phyloP scores from a whole-genome alignment of 1,140 invertebrate genomes.

The Camponotus vicinus region DNA sequence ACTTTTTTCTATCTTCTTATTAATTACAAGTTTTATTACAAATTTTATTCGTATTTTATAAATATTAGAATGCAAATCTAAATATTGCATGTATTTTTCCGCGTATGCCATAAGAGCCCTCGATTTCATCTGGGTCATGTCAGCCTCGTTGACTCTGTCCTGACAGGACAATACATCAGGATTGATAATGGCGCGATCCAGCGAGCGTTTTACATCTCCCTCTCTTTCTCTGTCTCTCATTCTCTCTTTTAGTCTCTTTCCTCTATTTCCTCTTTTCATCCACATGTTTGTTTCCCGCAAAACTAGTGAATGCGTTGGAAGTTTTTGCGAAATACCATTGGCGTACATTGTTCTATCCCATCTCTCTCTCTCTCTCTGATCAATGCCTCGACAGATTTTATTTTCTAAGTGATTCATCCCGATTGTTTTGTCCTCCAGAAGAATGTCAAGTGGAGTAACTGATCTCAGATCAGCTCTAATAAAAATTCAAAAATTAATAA shows the following conservation, averaged over 20 bases:
- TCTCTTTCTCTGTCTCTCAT: slow-evolving; percentile 39
- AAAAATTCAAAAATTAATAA: slow-evolving; percentile 14
- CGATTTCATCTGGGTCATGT: slow-evolving; percentile 78
- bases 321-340: slow-evolving; percentile 45
- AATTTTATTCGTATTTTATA: slow-evolving; percentile 38
- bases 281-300: slow-evolving; percentile 65
- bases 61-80: slow-evolving; percentile 40
- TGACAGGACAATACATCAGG: slow-evolving; percentile 74
- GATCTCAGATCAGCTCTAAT: slow-evolving; percentile 13
- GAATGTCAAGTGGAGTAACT: slow-evolving; percentile 38
- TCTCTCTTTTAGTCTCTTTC: slow-evolving; percentile 16
- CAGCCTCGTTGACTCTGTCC: slow-evolving; percentile 71
- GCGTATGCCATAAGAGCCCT: slow-evolving; percentile 70
- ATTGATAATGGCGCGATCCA: slow-evolving; percentile 73
- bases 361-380: slow-evolving; percentile 12
- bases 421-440: slow-evolving; percentile 53
- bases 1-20: slow-evolving; percentile 30
- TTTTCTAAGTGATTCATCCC: slow-evolving; percentile 45
- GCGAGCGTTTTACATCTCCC: slow-evolving; percentile 61
- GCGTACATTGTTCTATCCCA: slow-evolving; percentile 55
- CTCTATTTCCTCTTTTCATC: slow-evolving; percentile 34
- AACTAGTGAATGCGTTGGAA: slow-evolving; percentile 61
- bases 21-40: slow-evolving; percentile 21
- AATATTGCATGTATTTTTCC: slow-evolving; percentile 52
- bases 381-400: slow-evolving; percentile 57